Base-by-base conservation (phyloP, 1,140 invertebrate genomes). In the Prorops nasuta region DNA sequence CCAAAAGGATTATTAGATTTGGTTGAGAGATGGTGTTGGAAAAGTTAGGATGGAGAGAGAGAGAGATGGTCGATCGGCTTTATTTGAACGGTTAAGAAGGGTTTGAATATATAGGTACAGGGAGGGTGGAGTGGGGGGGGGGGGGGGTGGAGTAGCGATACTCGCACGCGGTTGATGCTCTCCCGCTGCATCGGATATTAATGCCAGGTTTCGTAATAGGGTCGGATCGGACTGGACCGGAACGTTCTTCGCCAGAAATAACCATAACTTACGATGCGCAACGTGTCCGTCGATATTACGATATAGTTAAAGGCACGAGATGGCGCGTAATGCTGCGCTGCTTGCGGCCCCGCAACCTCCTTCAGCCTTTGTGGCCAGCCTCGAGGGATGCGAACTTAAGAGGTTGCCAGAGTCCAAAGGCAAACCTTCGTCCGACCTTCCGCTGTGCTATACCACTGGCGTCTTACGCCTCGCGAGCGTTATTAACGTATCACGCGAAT, bases 151-250 rank as follows among this genome's bases (percentile, higher is more conserved):
- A n/a, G n/a, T n/a, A n/a, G n/a, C n/a, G n/a, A n/a, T n/a, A n/a
- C n/a, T n/a, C n/a, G n/a, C n/a, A n/a, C n/a, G n/a, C n/a, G n/a
- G n/a, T n/a, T n/a, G n/a, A n/a, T n/a, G n/a, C n/a, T n/a, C n/a
- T n/a, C n/a, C n/a, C n/a, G n/a, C n/a, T 54, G 57, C 46, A 50
- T 59, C 43, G 43, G 56, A 49, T 58, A 59, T 59, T 59, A 59
- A 59, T 59, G n/a, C n/a, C n/a, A n/a, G n/a, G n/a, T n/a, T n/a
- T n/a, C n/a, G n/a, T n/a, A n/a, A n/a, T n/a, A n/a, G n/a, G n/a
- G n/a, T n/a, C n/a, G n/a, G n/a, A n/a, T n/a, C n/a, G n/a, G n/a
- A n/a, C n/a, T n/a, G n/a, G n/a, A n/a, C n/a, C n/a, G n/a, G n/a
- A n/a, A n/a, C 49, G 44, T 15, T 20, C 24, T 54, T 49, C 56